A percentile compares a stretch with the other conserved stretches of the same genome.
These are phyloP conservation scores for Aspiorhynchus laticeps DNA, from an alignment of 2,113 vertebrate species.

Conservation along the genomic window DNA sequence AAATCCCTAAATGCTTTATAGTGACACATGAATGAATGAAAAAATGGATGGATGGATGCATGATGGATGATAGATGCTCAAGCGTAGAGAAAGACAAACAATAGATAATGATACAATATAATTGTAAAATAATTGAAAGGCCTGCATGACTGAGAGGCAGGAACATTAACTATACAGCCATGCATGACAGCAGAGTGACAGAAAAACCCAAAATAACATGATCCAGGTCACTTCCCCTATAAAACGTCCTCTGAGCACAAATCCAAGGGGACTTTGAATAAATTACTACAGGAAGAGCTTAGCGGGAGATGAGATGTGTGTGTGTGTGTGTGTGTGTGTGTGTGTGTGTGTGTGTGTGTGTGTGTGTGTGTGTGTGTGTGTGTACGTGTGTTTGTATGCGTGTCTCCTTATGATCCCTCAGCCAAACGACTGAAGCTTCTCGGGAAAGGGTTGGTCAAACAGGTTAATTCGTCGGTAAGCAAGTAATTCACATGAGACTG, in stretches of 20 bases:
- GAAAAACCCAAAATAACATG: constrained; percentile 45
- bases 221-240: constrained; percentile 53
- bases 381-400: neutral
- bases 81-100: constrained; percentile 24
- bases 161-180: constrained; percentile 40
- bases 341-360: too few relatives aligned
- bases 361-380: too few relatives aligned
- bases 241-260: constrained; percentile 48
- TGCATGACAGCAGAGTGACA: constrained; percentile 40
- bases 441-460: constrained; percentile 33
- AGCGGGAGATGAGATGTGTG: constrained; percentile 1
- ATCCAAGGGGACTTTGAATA: constrained; percentile 51
- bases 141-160: constrained; percentile 22
- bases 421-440: neutral
- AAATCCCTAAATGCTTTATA: constrained; percentile 2
- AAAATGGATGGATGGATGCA: constrained; percentile 14
- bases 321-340: neutral
- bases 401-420: neutral
- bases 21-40: neutral
- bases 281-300: constrained; percentile 50
- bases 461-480: constrained; percentile 48
- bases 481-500: constrained; percentile 36
- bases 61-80: constrained; percentile 34
- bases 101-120: constrained; percentile 32
- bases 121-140: constrained; percentile 38